phyloP scores from a whole-genome alignment of 1,140 invertebrate genomes.

The Zeugodacus cucurbitae region DNA sequence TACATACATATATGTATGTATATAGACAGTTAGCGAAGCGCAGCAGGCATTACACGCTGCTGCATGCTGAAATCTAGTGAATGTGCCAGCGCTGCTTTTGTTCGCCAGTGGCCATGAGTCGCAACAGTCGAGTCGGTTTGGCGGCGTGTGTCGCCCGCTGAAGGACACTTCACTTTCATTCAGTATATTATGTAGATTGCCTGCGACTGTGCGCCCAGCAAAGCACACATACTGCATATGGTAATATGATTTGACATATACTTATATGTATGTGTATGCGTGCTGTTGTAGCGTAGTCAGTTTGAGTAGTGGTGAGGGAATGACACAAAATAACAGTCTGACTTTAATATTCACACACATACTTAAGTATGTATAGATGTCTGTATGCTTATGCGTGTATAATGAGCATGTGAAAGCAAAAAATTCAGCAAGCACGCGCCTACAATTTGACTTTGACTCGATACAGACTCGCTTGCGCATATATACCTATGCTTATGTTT shows the following conservation, averaged over 20 bases:
- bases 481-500: neutral
- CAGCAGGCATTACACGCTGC: neutral
- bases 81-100: neutral
- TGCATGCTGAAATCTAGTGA: neutral
- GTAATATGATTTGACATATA: slow-evolving; percentile 12
- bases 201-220: neutral
- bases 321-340: neutral
- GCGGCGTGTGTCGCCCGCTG: neutral
- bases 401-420: neutral
- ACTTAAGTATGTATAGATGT: neutral
- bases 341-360: neutral
- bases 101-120: neutral
- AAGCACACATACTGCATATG: neutral
- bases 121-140: neutral
- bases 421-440: neutral
- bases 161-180: slow-evolving; percentile 39
- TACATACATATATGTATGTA: neutral
- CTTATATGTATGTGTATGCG: neutral
- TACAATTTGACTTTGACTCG: neutral
- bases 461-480: neutral
- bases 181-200: neutral
- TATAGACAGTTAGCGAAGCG: neutral
- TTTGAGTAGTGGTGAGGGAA: neutral
- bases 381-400: neutral
- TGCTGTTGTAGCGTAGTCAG: neutral